Base-by-base conservation (phyloP, 2,113 vertebrate species). In the Natator depressus region DNA sequence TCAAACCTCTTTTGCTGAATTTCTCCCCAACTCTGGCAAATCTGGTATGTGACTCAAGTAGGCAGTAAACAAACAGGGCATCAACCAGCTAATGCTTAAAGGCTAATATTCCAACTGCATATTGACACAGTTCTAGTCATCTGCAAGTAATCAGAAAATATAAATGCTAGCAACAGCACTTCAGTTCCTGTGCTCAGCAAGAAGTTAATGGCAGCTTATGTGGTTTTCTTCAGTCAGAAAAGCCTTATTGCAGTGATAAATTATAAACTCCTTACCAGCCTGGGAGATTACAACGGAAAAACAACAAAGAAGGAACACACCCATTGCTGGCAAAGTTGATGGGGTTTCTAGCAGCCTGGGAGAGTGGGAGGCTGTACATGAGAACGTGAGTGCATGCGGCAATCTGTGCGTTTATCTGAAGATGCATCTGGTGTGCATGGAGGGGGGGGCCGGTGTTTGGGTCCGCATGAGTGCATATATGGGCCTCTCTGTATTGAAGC, bases 61-160 rank as follows among this genome's bases (percentile, higher is more conserved):
- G 92, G 88, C 78, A 95, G 87, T 59, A 95, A 97, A 96, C 62
- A 92, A 94, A 89, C 1, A 6, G 79, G 51, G 83, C 79, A 90
- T 87, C 81, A 89, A 80, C n/a, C 94, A 95, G 69, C 62, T 29
- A 72, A 76, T 88, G 12, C 69, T 96, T 79, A 93, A 82, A 94
- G 11, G 20, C 80, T 96, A 59, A 17, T 54, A 75, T 85, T 84
- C 22, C 72, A 82, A 91, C 93, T 75, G 55, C 93, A 92, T 84
- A 42, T 59, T 65, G 87, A 90, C 86, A 91, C 47, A 91, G 65
- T 19, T 86, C n/a, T 38, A 94, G 90, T 85, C 94, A 96, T 97
- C 97, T 98, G 97, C 1, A 80, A 96, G 82, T 42, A 90, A 96
- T 98, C 91, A 98, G 89, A 95, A 95, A 96, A 95, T 53, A 96